Conservation (phyloP, 2,888 invertebrate genomes). For the Ichneumon xanthorius region DNA sequence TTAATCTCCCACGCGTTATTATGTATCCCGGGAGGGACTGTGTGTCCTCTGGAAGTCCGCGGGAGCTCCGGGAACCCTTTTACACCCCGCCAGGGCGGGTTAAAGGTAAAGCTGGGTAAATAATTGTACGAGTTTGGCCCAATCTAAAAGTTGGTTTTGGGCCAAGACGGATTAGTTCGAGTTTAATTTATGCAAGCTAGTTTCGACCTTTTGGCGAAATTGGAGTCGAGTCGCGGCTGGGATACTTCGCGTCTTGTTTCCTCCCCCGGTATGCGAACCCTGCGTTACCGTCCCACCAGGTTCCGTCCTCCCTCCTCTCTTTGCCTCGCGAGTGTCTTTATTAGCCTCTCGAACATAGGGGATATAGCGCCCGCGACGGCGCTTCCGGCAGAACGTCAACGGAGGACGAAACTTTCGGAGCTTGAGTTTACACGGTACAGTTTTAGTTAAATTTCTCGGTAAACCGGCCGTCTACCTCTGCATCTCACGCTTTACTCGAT, state of each 20-base stretch:
- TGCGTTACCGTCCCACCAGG: slow-evolving; percentile 30
- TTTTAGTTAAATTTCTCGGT: slow-evolving; percentile 58
- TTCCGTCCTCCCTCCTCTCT: slow-evolving; percentile 26
- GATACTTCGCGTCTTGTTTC: slow-evolving; percentile 33
- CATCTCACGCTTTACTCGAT: slow-evolving; percentile 2
- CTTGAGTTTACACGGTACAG: slow-evolving; percentile 46
- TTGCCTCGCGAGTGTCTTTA: slow-evolving; percentile 58
- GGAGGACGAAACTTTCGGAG: slow-evolving; percentile 51
- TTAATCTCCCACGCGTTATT: background rate
- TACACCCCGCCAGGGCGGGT: background rate
- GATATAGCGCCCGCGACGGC: slow-evolving; percentile 15
- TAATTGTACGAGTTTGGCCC: slow-evolving; percentile 76
- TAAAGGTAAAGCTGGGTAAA: slow-evolving; percentile 63
- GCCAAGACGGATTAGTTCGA: slow-evolving; percentile 76
- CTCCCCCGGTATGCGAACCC: background rate
- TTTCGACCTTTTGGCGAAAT: slow-evolving; percentile 69
- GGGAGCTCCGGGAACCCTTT: background rate
- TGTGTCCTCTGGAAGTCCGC: background rate
- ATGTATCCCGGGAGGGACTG: background rate
- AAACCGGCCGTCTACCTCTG: background rate
- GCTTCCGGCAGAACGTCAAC: slow-evolving; percentile 47
- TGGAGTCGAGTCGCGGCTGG: slow-evolving; percentile 59
- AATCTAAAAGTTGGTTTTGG: slow-evolving; percentile 76
- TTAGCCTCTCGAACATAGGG: slow-evolving; percentile 50
- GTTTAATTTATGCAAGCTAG: slow-evolving; percentile 77